A percentile compares a stretch with the other conserved stretches of the same genome.
phyloP scores from a whole-genome alignment of 2,888 invertebrate species.

The Plagiodera versicolora region DNA sequence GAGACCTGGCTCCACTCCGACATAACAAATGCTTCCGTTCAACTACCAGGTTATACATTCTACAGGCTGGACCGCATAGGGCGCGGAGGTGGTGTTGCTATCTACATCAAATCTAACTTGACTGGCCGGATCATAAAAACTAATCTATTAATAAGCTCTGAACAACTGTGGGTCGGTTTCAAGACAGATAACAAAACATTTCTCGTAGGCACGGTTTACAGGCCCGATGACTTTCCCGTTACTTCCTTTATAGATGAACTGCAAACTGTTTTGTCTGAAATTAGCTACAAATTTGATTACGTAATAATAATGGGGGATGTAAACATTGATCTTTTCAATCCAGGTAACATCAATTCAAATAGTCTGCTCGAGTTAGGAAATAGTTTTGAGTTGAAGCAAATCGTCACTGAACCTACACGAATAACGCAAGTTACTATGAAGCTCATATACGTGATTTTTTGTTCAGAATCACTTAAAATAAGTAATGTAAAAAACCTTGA shows the following conservation, averaged over 20 bases:
- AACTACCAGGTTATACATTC: constrained; percentile 2
- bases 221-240: constrained; percentile 5
- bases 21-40: constrained; percentile 4
- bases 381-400: too few species aligned
- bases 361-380: too few species aligned
- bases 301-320: constrained; percentile 5
- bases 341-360: background rate
- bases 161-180: constrained; percentile 5
- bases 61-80: constrained; percentile 1
- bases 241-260: background rate
- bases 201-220: constrained; percentile 6
- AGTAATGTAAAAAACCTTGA: constrained; percentile 3
- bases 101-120: constrained; percentile 3
- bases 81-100: constrained; percentile 6
- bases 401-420: too few species aligned
- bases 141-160: background rate
- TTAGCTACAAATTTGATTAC: constrained; percentile 6
- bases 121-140: too few species aligned
- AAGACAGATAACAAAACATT: constrained; percentile 3
- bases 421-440: constrained; percentile 1
- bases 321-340: constrained; percentile 5
- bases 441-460: background rate
- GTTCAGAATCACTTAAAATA: constrained; percentile 5
- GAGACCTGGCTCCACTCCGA: constrained; percentile 5
- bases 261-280: constrained; percentile 1